These are phyloP conservation scores for Drepana falcataria DNA, from an alignment of 2,888 invertebrate genomes.

Conservation along the genomic window DNA sequence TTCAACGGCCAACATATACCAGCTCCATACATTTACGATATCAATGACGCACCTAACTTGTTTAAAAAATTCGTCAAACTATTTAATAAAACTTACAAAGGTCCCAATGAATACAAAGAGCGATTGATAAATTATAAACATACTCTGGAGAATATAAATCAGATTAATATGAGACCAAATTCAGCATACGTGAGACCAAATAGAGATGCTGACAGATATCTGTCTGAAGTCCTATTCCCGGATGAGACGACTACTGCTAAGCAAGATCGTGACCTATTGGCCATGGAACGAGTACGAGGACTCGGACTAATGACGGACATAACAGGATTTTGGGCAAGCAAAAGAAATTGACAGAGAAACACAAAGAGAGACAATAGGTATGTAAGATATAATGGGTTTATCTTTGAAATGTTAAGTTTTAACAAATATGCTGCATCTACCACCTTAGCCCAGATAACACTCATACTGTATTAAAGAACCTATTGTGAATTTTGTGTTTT, in stretches of 20 bases:
- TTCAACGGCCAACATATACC: conserved; percentile 5
- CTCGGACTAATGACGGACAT: not conserved
- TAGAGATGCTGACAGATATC: conserved; percentile 36
- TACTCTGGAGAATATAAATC: conserved; percentile 42
- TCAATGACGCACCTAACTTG: conserved; percentile 23
- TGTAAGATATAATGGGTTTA: too few species aligned
- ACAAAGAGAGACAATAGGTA: too few species aligned
- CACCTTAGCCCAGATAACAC: too few species aligned
- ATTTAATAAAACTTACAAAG: conserved; percentile 31
- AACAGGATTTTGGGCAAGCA: not conserved
- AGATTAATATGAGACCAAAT: conserved; percentile 30
- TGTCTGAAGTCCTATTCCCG: conserved; percentile 26
- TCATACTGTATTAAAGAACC: too few species aligned
- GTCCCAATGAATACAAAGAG: conserved; percentile 32
- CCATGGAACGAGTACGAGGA: conserved; percentile 5
- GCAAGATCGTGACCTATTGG: conserved; percentile 32
- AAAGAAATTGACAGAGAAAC: not conserved
- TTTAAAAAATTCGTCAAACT: conserved; percentile 27
- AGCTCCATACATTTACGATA: conserved; percentile 18
- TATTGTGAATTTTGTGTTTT: too few species aligned
- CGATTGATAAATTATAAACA: conserved; percentile 40
- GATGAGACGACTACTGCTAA: conserved; percentile 11
- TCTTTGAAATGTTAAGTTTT: too few species aligned
- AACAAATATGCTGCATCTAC: too few species aligned
- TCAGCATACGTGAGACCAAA: conserved; percentile 37